Conservation (phyloP, 53 echinoderm and acorn worm species). For the Echinometra lucunter region DNA sequence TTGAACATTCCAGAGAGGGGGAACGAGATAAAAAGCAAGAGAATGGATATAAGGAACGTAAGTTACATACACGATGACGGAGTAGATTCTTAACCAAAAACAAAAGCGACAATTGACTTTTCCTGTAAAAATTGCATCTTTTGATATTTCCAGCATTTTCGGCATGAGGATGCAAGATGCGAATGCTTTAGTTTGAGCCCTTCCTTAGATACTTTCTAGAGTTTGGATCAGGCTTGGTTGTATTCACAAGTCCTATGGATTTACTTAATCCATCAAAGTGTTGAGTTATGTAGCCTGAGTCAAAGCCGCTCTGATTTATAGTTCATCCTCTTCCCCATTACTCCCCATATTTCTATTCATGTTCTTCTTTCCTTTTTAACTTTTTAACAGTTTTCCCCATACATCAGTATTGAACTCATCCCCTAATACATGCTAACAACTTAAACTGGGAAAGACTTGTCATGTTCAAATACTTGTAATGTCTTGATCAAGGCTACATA, state of each 20-base stretch:
- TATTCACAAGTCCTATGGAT: constrained; percentile 25
- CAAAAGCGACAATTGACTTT: constrained; percentile 46
- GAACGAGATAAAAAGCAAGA: too few relatives aligned
- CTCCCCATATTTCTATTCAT: neutral
- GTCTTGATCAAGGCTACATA: constrained; percentile 15
- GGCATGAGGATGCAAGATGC: neutral
- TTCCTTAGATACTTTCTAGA: neutral
- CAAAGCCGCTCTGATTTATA: neutral
- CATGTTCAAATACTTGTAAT: neutral
- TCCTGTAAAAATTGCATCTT: neutral
- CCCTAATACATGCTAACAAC: neutral
- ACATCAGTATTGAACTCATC: neutral
- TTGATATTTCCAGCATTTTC: neutral
- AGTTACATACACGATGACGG: neutral
- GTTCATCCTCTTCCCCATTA: neutral
- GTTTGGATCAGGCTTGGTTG: constrained; percentile 21
- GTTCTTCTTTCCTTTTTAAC: neutral
- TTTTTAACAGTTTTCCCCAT: neutral
- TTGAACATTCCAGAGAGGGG: neutral
- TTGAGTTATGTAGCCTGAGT: neutral
- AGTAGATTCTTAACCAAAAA: neutral
- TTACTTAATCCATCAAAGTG: constrained; percentile 28
- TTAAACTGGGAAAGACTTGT: neutral
- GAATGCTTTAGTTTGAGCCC: neutral
- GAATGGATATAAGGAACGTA: neutral